Percentiles rank a stretch among this genome's conserved stretches.
phyloP scores from a whole-genome alignment of 2,113 vertebrate genomes.

The Chionodraco myersi region DNA sequence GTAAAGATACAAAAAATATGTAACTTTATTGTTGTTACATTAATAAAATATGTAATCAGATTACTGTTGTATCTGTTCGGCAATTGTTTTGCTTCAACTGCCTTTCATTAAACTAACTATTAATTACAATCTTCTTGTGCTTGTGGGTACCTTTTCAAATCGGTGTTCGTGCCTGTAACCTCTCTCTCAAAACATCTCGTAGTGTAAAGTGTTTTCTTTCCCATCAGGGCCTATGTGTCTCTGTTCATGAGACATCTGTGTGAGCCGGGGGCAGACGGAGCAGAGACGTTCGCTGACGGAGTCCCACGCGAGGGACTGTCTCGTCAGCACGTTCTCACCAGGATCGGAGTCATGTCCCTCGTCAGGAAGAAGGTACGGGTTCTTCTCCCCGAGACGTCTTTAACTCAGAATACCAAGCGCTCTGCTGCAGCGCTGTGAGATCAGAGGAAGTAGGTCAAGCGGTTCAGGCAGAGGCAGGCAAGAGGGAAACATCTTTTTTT shows the following conservation, averaged over 20 bases:
- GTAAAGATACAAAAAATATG: no score
- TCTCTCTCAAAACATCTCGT: not conserved
- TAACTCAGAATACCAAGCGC: not conserved
- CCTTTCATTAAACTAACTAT: no score
- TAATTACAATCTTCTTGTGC: no score
- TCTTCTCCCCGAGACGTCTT: constrained; percentile 13
- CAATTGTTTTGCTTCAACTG: no score
- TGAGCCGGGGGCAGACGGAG: constrained; percentile 94
- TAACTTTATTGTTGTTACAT: no score
- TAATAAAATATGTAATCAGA: no score
- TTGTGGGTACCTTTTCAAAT: not conserved
- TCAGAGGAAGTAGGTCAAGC: constrained; percentile 54
- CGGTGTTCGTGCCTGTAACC: not conserved
- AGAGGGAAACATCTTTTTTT: not conserved
- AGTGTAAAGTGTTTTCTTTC: not conserved
- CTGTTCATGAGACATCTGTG: constrained; percentile 98
- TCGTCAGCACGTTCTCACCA: constrained; percentile 95
- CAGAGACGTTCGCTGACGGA: constrained; percentile 95
- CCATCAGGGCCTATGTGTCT: constrained; percentile 93
- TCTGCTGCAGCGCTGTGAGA: constrained; percentile 19
- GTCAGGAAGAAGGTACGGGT: constrained; percentile 96
- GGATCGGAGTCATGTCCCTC: constrained; percentile 98
- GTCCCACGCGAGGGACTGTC: constrained; percentile 97
- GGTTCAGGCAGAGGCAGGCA: not conserved
- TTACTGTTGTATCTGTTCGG: no score